These are phyloP conservation scores for Oxyura jamaicensis DNA, from an alignment of 2,113 vertebrate genomes.

Conservation along the genomic window DNA sequence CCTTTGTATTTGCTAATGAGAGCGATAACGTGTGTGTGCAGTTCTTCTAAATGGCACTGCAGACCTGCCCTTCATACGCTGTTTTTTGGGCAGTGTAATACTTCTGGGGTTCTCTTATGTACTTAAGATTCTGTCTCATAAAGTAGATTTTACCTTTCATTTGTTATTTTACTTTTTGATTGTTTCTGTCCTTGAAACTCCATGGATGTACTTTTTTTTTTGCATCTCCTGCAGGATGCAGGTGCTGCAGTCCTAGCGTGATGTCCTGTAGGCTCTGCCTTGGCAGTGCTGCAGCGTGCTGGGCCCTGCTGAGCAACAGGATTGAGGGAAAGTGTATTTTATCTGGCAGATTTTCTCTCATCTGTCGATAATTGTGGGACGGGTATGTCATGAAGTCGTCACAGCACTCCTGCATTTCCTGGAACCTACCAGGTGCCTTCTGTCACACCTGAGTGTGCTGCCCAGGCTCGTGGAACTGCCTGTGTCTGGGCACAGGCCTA, in stretches of 20 bases:
- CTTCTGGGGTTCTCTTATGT: not conserved
- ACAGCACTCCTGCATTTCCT: not conserved
- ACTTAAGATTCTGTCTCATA: not conserved
- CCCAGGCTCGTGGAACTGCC: not conserved
- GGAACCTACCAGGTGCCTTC: not conserved
- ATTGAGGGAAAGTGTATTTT: not conserved
- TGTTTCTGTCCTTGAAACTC: not conserved
- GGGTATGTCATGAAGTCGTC: not conserved
- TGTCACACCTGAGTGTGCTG: not conserved
- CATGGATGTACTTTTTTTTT: not conserved
- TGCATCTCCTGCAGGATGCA: not conserved
- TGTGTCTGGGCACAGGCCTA: not conserved
- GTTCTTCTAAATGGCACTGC: not conserved
- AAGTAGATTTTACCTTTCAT: not conserved
- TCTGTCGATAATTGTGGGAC: not conserved
- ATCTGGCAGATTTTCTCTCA: not conserved
- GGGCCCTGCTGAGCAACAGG: not conserved
- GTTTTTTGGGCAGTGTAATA: not conserved
- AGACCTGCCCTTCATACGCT: not conserved
- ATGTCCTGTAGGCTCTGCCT: not conserved
- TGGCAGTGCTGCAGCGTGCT: not conserved
- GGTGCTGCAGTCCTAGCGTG: not conserved
- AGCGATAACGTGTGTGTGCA: not conserved
- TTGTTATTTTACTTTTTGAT: not conserved
- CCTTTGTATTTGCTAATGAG: conserved; percentile 9